phyloP scores from a whole-genome alignment of 2,888 invertebrate genomes.

The Morpho achilles region DNA sequence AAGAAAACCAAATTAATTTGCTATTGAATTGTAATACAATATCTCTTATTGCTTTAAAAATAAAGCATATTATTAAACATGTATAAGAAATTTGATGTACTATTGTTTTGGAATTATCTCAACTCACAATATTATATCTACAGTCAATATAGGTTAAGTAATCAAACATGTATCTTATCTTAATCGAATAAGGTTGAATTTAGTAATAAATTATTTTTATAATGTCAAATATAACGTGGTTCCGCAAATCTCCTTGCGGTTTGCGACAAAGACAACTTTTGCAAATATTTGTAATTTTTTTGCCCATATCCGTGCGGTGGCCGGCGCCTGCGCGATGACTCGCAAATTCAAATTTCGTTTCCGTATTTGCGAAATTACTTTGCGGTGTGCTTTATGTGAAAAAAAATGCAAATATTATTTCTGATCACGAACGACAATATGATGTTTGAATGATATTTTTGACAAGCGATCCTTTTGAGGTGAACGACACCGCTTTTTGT shows the following conservation, averaged over 20 bases:
- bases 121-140: neutral
- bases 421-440: slow-evolving; percentile 16
- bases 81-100: neutral
- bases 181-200: neutral
- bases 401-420: slow-evolving; percentile 23
- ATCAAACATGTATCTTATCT: neutral
- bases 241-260: slow-evolving; percentile 28
- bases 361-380: slow-evolving; percentile 25
- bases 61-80: slow-evolving; percentile 1
- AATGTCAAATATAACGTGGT: neutral
- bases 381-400: slow-evolving; percentile 18
- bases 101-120: neutral
- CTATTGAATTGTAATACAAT: neutral
- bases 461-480: slow-evolving; percentile 17
- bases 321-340: slow-evolving; percentile 39
- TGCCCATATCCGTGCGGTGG: slow-evolving; percentile 23
- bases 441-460: slow-evolving; percentile 21
- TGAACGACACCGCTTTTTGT: too few relatives aligned
- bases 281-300: slow-evolving; percentile 25
- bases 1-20: slow-evolving; percentile 3
- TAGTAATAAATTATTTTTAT: neutral
- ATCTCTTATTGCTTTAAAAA: neutral
- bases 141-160: neutral
- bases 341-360: slow-evolving; percentile 28
- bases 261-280: slow-evolving; percentile 34